These are phyloP conservation scores for Phoxinus phoxinus DNA, from an alignment of 2,113 vertebrate genomes.

Conservation along the genomic window DNA sequence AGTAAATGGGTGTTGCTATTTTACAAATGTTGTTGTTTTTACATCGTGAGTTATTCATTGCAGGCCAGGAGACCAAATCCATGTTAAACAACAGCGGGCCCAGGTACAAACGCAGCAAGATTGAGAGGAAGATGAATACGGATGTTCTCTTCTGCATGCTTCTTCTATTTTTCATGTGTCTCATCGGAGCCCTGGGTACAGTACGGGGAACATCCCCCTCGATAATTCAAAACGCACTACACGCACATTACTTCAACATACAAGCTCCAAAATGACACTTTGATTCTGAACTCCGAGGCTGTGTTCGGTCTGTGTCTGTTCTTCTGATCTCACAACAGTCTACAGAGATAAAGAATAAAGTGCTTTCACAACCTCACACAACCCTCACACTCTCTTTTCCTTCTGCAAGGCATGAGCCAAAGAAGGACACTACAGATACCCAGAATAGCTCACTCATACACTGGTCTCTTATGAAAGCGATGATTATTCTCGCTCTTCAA, in stretches of 20 bases:
- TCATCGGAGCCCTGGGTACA: conserved; percentile 87
- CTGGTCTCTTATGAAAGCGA: conserved; percentile 25
- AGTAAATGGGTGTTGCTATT: neutral
- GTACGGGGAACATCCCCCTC: conserved; percentile 36
- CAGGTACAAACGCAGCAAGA: conserved; percentile 92
- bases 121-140: conserved; percentile 86
- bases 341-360: conserved; percentile 41
- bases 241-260: conserved; percentile 19
- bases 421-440: conserved; percentile 49
- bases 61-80: conserved; percentile 94
- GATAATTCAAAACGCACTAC: conserved; percentile 16
- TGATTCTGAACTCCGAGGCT: conserved; percentile 31
- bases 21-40: conserved; percentile 37
- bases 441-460: conserved; percentile 34
- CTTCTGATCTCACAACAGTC: conserved; percentile 23
- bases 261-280: neutral
- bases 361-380: conserved; percentile 36
- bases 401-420: conserved; percentile 6
- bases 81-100: conserved; percentile 91
- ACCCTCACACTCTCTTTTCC: conserved; percentile 24
- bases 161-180: conserved; percentile 90
- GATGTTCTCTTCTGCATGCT: conserved; percentile 87
- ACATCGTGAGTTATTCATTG: conserved; percentile 44
- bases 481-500: conserved; percentile 29
- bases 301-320: neutral